These are phyloP conservation scores for Bembecia ichneumoniformis DNA, from an alignment of 2,888 invertebrate species.

Conservation along the genomic window DNA sequence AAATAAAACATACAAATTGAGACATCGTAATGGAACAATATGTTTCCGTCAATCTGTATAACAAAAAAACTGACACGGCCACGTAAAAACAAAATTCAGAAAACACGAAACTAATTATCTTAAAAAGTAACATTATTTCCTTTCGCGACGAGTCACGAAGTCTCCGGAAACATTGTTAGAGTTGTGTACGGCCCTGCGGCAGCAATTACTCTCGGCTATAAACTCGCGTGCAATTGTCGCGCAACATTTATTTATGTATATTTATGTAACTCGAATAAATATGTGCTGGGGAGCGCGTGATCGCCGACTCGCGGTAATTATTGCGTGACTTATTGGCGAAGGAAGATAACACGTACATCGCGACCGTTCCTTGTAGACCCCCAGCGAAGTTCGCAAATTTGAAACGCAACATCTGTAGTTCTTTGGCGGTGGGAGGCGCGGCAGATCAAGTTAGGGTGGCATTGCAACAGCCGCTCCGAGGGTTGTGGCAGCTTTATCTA, in stretches of 20 bases:
- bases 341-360: slow-evolving; percentile 60
- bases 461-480: slow-evolving; percentile 38
- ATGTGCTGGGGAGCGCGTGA: slow-evolving; percentile 52
- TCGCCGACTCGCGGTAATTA: slow-evolving; percentile 63
- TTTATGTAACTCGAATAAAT: slow-evolving; percentile 55
- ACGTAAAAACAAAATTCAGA: too few species aligned
- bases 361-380: slow-evolving; percentile 6
- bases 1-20: too few species aligned
- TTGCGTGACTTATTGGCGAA: slow-evolving; percentile 69
- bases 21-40: too few species aligned
- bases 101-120: not conserved
- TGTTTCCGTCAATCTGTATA: too few species aligned
- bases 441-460: slow-evolving; percentile 33
- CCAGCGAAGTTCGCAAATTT: slow-evolving; percentile 1
- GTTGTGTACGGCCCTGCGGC: slow-evolving; percentile 28
- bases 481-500: slow-evolving; percentile 63
- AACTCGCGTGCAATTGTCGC: slow-evolving; percentile 45
- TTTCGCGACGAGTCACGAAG: slow-evolving; percentile 17
- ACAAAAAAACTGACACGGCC: too few species aligned
- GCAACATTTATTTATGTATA: slow-evolving; percentile 45
- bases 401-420: slow-evolving; percentile 1
- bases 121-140: not conserved
- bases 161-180: slow-evolving; percentile 18
- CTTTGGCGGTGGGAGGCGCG: slow-evolving; percentile 10
- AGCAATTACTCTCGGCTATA: slow-evolving; percentile 37